A percentile compares a stretch with the other conserved stretches of the same genome.
These are phyloP conservation scores for Coenobita brevimanus DNA, from an alignment of 1,140 invertebrate species.

Conservation along the genomic window DNA sequence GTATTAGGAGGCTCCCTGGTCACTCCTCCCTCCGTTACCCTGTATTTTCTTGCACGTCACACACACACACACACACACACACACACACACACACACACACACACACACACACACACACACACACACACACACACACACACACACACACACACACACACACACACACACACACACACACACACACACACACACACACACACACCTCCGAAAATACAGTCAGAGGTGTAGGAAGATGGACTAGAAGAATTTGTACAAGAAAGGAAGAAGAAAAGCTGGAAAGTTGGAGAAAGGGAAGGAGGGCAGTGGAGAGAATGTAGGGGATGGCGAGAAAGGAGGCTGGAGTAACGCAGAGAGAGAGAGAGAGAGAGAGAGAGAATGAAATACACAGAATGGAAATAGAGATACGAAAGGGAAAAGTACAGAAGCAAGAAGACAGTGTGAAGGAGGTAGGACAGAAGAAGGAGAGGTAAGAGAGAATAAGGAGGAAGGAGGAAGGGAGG, in stretches of 20 bases:
- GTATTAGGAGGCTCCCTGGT: background rate
- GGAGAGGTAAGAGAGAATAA: background rate
- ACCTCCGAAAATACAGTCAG: too few relatives aligned
- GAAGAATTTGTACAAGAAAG: background rate
- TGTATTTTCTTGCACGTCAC: too few relatives aligned
- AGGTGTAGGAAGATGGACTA: background rate
- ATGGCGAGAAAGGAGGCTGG: background rate
- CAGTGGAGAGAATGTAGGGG: background rate
- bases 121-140: too few relatives aligned
- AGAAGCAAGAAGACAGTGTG: background rate
- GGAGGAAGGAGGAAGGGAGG: conserved; percentile 1
- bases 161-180: too few relatives aligned
- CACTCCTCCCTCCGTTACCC: too few relatives aligned
- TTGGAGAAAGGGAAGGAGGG: too few relatives aligned
- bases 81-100: too few relatives aligned
- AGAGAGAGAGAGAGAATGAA: background rate
- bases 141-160: too few relatives aligned
- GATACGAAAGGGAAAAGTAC: background rate
- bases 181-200: too few relatives aligned
- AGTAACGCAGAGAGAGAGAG: background rate
- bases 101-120: too few relatives aligned
- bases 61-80: too few relatives aligned
- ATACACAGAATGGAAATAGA: background rate
- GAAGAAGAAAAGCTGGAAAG: background rate
- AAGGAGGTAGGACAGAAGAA: background rate